phyloP scores from a whole-genome alignment of 2,888 invertebrate species.

The Tinea trinotella region DNA sequence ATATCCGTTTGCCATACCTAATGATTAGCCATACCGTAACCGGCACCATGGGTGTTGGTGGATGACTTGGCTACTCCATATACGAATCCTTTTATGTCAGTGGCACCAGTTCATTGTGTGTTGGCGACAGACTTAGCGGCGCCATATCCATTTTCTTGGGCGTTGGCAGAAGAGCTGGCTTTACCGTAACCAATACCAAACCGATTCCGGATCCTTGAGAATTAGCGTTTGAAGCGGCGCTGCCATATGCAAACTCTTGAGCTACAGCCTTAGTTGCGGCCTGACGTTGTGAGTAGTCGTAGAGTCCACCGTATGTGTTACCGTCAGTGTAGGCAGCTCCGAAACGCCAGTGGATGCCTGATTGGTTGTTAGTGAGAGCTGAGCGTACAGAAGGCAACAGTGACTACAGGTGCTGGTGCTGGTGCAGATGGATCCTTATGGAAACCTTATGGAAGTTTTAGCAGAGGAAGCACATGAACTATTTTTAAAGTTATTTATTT shows the following conservation, averaged over 20 bases:
- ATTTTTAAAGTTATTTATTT: no score
- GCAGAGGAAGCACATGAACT: no score
- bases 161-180: slow-evolving; percentile 21
- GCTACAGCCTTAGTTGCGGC: not conserved
- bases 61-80: slow-evolving; percentile 41
- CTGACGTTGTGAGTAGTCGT: not conserved
- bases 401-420: slow-evolving; percentile 29
- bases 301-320: slow-evolving; percentile 13
- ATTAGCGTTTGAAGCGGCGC: slow-evolving; percentile 25
- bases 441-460: no score
- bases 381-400: slow-evolving; percentile 33
- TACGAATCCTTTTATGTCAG: slow-evolving; percentile 20
- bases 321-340: slow-evolving; percentile 24
- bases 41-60: slow-evolving; percentile 36
- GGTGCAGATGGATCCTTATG: no score
- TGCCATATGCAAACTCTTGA: slow-evolving; percentile 23
- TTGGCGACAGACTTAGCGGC: slow-evolving; percentile 18
- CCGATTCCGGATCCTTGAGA: slow-evolving; percentile 20
- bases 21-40: slow-evolving; percentile 30
- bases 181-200: no score
- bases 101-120: no score
- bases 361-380: slow-evolving; percentile 34
- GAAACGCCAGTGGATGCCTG: slow-evolving; percentile 50
- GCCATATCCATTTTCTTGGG: slow-evolving; percentile 13
- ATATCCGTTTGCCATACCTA: slow-evolving; percentile 38